These are phyloP conservation scores for Mellivora capensis DNA, from an alignment of 2,113 vertebrate species.

Conservation along the genomic window DNA sequence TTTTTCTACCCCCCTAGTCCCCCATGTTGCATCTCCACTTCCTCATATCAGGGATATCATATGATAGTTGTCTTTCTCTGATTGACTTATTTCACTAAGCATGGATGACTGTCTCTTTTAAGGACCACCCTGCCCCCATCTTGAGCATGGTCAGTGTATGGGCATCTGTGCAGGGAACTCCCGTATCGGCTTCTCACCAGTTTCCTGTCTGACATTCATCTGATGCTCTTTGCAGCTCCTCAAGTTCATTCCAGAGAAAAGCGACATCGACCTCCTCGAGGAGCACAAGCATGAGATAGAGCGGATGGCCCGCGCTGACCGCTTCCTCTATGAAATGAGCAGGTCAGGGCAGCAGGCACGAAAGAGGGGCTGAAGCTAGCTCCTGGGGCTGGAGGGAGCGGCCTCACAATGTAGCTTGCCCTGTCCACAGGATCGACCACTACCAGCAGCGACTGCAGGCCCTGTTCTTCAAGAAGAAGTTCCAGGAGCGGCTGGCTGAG, in stretches of 20 bases:
- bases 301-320: slow-evolving; percentile 97
- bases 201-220: not conserved
- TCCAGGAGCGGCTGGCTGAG: slow-evolving; percentile 92
- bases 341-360: slow-evolving; percentile 79
- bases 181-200: not conserved
- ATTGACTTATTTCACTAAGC: too few species aligned
- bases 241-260: slow-evolving; percentile 97
- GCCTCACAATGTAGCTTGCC: not conserved
- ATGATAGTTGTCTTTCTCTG: too few species aligned
- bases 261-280: slow-evolving; percentile 94
- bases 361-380: not conserved
- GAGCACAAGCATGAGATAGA: slow-evolving; percentile 98
- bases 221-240: slow-evolving; percentile 85
- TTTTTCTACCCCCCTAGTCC: too few species aligned
- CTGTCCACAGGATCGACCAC: slow-evolving; percentile 90
- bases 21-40: too few species aligned
- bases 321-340: slow-evolving; percentile 99
- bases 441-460: slow-evolving; percentile 96
- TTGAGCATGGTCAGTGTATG: not conserved
- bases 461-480: slow-evolving; percentile 97
- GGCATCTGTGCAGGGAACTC: fast-evolving
- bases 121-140: not conserved
- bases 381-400: not conserved
- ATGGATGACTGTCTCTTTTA: not conserved
- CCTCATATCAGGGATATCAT: too few species aligned